Conservation (phyloP, 2,797 vertebrate species). For the Eutrigla gurnardus region DNA sequence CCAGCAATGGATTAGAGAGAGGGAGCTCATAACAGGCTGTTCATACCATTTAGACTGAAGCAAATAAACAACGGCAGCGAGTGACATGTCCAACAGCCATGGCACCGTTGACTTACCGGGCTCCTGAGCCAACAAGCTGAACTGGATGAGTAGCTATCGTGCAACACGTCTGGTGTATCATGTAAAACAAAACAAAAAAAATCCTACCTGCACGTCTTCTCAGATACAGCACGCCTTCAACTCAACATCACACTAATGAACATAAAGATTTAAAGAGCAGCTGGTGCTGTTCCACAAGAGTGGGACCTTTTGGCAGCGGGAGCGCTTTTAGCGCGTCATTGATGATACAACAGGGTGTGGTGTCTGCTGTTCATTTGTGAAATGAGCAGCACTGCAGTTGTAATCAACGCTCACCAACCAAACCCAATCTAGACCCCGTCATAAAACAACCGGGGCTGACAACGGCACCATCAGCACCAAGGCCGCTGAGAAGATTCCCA, state of each 20-base stretch:
- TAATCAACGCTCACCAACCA: conserved; percentile 70
- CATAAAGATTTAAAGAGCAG: conserved; percentile 52
- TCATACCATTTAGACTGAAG: conserved; percentile 58
- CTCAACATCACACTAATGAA: conserved; percentile 36
- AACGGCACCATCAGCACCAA: conserved; percentile 41
- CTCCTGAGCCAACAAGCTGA: conserved; percentile 40
- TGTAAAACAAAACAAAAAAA: background rate
- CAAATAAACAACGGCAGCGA: conserved; percentile 61
- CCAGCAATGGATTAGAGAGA: conserved; percentile 58
- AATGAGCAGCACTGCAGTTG: conserved; percentile 66
- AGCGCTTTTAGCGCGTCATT: conserved; percentile 33
- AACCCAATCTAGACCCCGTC: conserved; percentile 56
- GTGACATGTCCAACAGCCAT: conserved; percentile 56
- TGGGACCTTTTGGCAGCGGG: conserved; percentile 30
- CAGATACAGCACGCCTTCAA: background rate
- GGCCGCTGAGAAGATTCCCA: conserved; percentile 49
- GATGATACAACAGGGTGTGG: conserved; percentile 45
- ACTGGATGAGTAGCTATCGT: conserved; percentile 35
- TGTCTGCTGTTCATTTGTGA: conserved; percentile 74
- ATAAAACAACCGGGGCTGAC: conserved; percentile 70
- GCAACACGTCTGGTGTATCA: background rate
- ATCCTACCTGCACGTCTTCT: background rate
- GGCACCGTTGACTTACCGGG: conserved; percentile 15
- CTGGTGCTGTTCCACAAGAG: conserved; percentile 47
- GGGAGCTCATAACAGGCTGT: conserved; percentile 57